Evolutionary conservation across 2,113 vertebrate species (phyloP).

Genomic region (Megalops atlanticus): DNA sequence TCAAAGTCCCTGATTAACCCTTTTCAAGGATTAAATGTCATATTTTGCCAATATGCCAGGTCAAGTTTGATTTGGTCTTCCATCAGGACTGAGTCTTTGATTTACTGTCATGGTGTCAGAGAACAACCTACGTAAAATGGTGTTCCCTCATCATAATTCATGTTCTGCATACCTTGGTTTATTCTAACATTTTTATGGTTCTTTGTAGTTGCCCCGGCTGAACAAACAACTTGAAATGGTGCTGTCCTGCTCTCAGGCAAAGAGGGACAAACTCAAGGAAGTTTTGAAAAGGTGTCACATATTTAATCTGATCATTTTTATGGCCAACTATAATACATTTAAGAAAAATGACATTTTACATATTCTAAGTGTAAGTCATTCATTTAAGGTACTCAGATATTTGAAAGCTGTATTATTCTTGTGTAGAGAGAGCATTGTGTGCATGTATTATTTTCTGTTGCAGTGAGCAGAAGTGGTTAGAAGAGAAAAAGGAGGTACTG

Average conservation of each 20-base stretch:
- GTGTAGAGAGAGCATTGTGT: conserved; percentile 4
- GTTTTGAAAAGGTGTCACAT: conserved; percentile 54
- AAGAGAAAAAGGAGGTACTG: conserved; percentile 64
- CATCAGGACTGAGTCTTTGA: too few species aligned
- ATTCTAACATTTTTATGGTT: not conserved
- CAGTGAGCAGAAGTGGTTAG: conserved; percentile 70
- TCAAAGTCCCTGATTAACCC: not conserved
- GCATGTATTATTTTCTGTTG: conserved; percentile 10
- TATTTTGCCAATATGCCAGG: not conserved
- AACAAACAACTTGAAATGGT: conserved; percentile 71
- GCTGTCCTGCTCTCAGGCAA: conserved; percentile 65
- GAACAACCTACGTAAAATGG: too few species aligned
- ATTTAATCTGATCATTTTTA: not conserved
- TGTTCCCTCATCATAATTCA: too few species aligned
- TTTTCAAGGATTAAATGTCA: too few species aligned
- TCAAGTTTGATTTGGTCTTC: too few species aligned
- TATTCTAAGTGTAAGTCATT: not conserved
- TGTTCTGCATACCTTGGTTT: too few species aligned
- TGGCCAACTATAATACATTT: too few species aligned
- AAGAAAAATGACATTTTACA: too few species aligned
- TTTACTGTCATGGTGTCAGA: too few species aligned
- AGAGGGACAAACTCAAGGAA: conserved; percentile 63
- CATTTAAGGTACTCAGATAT: not conserved
- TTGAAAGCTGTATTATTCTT: not conserved
- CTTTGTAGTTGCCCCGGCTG: conserved; percentile 64